Evolutionary conservation across 2,797 vertebrate species (phyloP).

Genomic region (Champsocephalus esox): DNA sequence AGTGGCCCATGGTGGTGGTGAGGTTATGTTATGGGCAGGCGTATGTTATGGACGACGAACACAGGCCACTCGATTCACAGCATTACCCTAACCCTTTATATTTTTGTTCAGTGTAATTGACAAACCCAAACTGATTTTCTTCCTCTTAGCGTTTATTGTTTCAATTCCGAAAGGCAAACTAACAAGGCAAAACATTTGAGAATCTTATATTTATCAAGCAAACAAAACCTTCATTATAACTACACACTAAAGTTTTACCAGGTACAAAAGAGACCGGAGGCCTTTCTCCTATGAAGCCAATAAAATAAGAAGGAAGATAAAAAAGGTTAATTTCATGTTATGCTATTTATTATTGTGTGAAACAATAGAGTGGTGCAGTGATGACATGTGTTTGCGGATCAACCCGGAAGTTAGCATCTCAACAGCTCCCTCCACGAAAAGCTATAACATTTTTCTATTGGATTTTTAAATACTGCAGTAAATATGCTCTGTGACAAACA

Average conservation of each 20-base stretch:
- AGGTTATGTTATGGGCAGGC: too few species aligned
- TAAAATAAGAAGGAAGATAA: neutral
- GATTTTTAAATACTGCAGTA: too few species aligned
- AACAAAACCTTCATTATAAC: neutral
- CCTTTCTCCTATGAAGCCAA: neutral
- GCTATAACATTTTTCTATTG: too few species aligned
- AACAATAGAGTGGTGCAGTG: too few species aligned
- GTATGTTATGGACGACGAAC: too few species aligned
- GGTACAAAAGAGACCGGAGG: neutral
- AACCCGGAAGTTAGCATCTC: too few species aligned
- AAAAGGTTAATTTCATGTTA: neutral
- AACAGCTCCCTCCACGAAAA: too few species aligned
- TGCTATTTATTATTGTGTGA: neutral
- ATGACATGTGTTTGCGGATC: too few species aligned
- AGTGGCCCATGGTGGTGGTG: too few species aligned
- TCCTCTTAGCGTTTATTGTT: conserved; percentile 11
- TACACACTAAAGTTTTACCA: neutral
- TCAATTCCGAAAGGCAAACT: conserved; percentile 52
- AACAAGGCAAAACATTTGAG: conserved; percentile 3
- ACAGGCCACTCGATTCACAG: too few species aligned
- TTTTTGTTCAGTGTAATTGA: neutral
- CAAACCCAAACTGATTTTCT: neutral
- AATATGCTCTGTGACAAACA: too few species aligned
- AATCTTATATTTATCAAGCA: conserved; percentile 6
- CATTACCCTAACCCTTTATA: too few species aligned